Evolutionary conservation across 1,140 invertebrate species (phyloP).

Genomic region (Pantala flavescens): DNA sequence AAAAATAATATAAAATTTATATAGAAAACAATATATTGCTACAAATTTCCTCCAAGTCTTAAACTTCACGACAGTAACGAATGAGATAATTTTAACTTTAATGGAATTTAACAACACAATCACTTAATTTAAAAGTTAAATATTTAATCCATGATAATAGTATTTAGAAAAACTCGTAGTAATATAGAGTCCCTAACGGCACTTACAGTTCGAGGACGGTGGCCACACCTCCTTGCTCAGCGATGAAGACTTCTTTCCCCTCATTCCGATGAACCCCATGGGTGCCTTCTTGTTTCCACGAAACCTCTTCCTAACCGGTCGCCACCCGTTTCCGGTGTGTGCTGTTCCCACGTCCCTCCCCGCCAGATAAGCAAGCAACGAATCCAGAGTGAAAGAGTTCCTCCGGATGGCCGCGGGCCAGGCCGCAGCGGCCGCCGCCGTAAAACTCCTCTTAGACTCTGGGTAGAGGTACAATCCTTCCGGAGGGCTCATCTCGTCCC

Average conservation of each 20-base stretch:
- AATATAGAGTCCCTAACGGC: neutral
- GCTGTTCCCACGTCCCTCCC: neutral
- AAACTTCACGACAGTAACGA: too few relatives aligned
- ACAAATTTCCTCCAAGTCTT: too few relatives aligned
- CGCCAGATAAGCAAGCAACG: neutral
- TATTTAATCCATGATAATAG: too few relatives aligned
- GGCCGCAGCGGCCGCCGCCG: neutral
- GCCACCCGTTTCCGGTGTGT: neutral
- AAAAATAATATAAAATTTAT: too few relatives aligned
- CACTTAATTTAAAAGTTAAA: too few relatives aligned
- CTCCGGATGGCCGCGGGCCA: neutral
- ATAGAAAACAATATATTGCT: too few relatives aligned
- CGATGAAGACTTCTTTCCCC: constrained; percentile 43
- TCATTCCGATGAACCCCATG: constrained; percentile 58
- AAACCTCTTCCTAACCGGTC: neutral
- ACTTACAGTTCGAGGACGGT: neutral
- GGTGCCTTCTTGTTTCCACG: constrained; percentile 43
- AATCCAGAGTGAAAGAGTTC: neutral
- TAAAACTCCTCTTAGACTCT: neutral
- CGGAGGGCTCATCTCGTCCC: constrained; percentile 23
- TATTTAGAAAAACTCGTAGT: too few relatives aligned
- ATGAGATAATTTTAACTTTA: too few relatives aligned
- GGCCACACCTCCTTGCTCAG: neutral
- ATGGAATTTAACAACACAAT: too few relatives aligned
- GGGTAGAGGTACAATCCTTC: constrained; percentile 23